These are phyloP conservation scores for Conus ventricosus DNA, from an alignment of 1,140 invertebrate species.

Conservation along the genomic window DNA sequence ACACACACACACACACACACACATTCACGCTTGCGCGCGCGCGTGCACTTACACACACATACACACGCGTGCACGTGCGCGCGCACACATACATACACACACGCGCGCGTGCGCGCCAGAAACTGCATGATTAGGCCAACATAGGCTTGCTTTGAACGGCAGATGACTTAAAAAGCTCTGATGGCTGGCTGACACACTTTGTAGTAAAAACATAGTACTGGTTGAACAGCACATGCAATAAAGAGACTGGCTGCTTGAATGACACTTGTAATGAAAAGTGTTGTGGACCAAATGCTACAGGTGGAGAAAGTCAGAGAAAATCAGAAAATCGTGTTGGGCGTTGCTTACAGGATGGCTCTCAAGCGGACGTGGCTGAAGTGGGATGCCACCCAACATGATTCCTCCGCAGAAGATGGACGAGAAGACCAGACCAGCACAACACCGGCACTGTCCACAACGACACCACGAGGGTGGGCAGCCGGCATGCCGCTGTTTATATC, in stretches of 20 bases:
- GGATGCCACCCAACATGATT: no score
- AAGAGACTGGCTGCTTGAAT: not conserved
- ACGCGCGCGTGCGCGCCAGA: not conserved
- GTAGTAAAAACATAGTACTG: not conserved
- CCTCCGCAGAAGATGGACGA: no score
- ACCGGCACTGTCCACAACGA: no score
- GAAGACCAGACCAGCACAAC: no score
- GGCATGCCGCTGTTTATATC: no score
- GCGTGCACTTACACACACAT: not conserved
- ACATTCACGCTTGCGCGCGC: not conserved
- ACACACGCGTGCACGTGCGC: not conserved
- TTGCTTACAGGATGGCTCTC: no score
- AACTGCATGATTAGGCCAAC: not conserved
- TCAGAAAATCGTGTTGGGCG: no score
- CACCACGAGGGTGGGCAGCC: no score
- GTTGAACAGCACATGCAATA: not conserved
- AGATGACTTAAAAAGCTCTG: not conserved
- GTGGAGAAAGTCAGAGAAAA: no score
- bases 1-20: constrained; percentile 20
- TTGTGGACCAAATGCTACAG: not conserved
- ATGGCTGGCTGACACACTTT: no score
- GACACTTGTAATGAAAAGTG: not conserved
- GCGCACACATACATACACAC: not conserved
- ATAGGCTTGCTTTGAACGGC: not conserved
- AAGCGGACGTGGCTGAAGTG: no score